Base-by-base conservation (phyloP, 2,113 vertebrate species). In the Solenodon paradoxus region DNA sequence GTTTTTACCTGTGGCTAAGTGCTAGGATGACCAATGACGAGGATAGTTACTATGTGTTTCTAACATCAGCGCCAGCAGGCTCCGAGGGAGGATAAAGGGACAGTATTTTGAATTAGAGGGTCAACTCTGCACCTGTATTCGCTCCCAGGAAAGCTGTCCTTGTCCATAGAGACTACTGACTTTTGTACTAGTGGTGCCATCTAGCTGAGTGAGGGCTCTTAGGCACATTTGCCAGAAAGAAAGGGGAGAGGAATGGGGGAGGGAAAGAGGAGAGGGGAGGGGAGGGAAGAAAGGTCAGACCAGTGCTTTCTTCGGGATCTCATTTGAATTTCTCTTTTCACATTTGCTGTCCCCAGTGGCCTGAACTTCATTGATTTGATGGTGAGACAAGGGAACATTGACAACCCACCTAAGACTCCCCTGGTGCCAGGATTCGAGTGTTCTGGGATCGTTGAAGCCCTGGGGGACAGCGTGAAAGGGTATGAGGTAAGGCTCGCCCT, bases 311-410 rank as follows among this genome's bases (percentile, higher is more conserved):
- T 85, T 59, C 28, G 42, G 85, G 2, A 20, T 81, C 64, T 89
- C 92, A 90, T 59, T 81, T 89, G 94, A 49, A 87, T 96, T n/a
- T 91, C 78, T 95, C 63, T 85, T 90, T 96, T 78, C 69, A 3
- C n/a, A 51, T 68, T 92, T 85, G 63, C 15, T 92, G 0, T 96
- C 96, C 95, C 61, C 99, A 99, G 99, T 97, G 99, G 99, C 74
- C 98, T 99, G 98, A 99, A 99, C 98, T 99, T 99, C 82, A 98
- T 99, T 96, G 99, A 99, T 98, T 97, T 99, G 98, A 99, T 99
- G 99, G 99, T 99, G 55, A 99, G 99, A 87, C 99, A 99, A 97
- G 99, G 99, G 74, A 99, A 99, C 55, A 99, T 99, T 0, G 99
- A 99, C 97, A 99, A 99, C 97, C 99, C 99, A 94, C 99, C 99